phyloP scores from a whole-genome alignment of 2,113 vertebrate species.

The Megaceryle torquata region DNA sequence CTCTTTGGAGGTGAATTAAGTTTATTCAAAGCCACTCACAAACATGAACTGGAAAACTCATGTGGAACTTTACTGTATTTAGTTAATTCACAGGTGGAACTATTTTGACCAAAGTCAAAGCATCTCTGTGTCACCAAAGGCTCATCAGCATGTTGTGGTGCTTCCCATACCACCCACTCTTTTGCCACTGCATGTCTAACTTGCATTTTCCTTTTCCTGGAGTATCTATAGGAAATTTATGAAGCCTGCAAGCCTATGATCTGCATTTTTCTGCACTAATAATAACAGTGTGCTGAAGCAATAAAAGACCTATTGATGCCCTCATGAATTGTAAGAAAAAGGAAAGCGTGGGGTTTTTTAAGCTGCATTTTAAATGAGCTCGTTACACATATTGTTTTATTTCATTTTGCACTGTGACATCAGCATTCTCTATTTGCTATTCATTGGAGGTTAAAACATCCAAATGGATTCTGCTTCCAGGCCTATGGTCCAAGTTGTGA shows the following conservation, averaged over 20 bases:
- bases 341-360: slow-evolving; percentile 4
- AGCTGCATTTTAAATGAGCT: slow-evolving; percentile 43
- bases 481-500: background rate
- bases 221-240: background rate
- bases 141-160: fast-evolving
- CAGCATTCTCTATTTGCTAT: slow-evolving; percentile 27
- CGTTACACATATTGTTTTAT: slow-evolving; percentile 50
- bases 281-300: background rate
- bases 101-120: background rate
- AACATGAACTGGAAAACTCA: background rate
- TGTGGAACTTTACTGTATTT: background rate
- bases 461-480: slow-evolving; percentile 37
- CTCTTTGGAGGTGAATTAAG: background rate
- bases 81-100: background rate
- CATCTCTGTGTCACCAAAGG: background rate
- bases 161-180: background rate
- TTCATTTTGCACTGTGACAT: slow-evolving; percentile 33
- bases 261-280: background rate
- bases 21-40: background rate
- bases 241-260: background rate
- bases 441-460: slow-evolving; percentile 45
- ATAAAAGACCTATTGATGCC: slow-evolving; percentile 12
- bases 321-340: slow-evolving; percentile 5
- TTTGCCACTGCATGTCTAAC: background rate
- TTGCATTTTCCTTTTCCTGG: background rate